A percentile compares a stretch with the other conserved stretches of the same genome.
Conservation (phyloP, 2,888 invertebrate species). For the Synanthedon andrenaeformis region DNA sequence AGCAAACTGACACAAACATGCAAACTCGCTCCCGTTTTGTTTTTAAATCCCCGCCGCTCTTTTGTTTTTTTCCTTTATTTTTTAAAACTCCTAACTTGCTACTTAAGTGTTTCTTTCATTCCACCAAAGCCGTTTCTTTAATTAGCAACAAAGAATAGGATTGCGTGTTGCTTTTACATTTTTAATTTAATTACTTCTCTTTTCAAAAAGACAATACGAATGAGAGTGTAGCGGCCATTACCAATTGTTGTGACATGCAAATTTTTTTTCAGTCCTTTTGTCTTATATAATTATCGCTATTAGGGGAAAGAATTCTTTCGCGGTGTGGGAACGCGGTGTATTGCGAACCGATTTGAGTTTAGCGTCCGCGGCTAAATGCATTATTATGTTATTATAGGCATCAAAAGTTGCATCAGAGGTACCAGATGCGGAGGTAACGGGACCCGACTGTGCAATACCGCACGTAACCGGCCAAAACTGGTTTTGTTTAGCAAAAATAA, state of each 20-base stretch:
- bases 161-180: constrained; percentile 64
- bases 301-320: constrained; percentile 7
- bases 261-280: constrained; percentile 23
- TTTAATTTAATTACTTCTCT: constrained; percentile 59
- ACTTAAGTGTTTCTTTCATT: constrained; percentile 61
- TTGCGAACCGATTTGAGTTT: constrained; percentile 17
- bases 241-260: constrained; percentile 46
- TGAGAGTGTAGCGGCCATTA: constrained; percentile 50
- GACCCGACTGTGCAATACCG: constrained; percentile 47
- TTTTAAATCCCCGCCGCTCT: constrained; percentile 44
- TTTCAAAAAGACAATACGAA: constrained; percentile 47
- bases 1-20: constrained; percentile 51
- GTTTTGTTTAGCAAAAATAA: constrained; percentile 53
- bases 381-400: constrained; percentile 64
- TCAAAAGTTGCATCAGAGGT: constrained; percentile 58
- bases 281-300: constrained; percentile 7
- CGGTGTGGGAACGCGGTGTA: constrained; percentile 18
- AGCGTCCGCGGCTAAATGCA: constrained; percentile 36
- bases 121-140: constrained; percentile 57
- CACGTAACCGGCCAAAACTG: constrained; percentile 38
- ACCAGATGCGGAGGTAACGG: constrained; percentile 51
- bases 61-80: constrained; percentile 31
- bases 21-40: constrained; percentile 52
- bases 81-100: constrained; percentile 58
- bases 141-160: constrained; percentile 63